phyloP scores from a whole-genome alignment of 1,140 invertebrate genomes.

The Rhagoletis zephyria region DNA sequence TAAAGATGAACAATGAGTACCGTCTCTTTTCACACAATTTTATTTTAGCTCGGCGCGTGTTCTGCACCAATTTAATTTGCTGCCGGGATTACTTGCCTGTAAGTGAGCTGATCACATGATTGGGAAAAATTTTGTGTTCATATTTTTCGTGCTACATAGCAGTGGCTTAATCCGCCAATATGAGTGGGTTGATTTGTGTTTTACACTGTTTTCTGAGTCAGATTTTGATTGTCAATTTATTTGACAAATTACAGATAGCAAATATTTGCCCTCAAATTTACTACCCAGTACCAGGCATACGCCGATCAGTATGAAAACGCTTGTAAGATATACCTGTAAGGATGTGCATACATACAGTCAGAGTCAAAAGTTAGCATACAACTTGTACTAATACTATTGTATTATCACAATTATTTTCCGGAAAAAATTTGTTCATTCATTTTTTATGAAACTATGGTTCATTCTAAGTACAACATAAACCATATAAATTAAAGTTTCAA shows the following conservation, averaged over 20 bases:
- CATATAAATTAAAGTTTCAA: too few relatives aligned
- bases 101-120: constrained; percentile 7
- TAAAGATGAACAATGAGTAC: too few relatives aligned
- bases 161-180: background rate
- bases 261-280: background rate
- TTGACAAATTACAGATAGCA: constrained; percentile 40
- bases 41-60: too few relatives aligned
- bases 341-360: too few relatives aligned
- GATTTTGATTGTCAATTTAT: constrained; percentile 28
- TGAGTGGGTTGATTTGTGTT: constrained; percentile 16
- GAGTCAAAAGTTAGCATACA: too few relatives aligned
- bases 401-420: too few relatives aligned
- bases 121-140: background rate
- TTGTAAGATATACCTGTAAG: background rate
- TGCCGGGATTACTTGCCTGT: background rate
- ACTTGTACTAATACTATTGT: too few relatives aligned
- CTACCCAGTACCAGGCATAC: background rate
- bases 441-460: too few relatives aligned
- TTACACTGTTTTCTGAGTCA: constrained; percentile 16
- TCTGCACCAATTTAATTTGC: background rate
- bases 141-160: background rate
- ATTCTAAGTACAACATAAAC: too few relatives aligned
- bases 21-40: too few relatives aligned
- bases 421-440: too few relatives aligned
- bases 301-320: background rate